Evolutionary conservation across 35 echinoderm and acorn worm genomes (phyloP).

Genomic region (Apostichopus parvimensis): DNA sequence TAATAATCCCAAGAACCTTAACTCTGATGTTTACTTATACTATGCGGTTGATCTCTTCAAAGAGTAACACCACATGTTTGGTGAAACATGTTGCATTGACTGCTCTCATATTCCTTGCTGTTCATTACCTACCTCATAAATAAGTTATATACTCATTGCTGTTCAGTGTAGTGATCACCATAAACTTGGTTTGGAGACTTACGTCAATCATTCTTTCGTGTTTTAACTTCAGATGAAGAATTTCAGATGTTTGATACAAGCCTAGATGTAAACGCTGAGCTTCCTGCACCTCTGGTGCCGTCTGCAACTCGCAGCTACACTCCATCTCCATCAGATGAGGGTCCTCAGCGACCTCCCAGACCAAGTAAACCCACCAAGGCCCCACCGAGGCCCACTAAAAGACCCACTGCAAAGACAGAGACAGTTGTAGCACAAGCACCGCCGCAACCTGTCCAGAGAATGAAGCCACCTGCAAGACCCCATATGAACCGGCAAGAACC

Average conservation of each 20-base stretch:
- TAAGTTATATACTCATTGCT: not conserved
- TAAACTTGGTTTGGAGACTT: not conserved
- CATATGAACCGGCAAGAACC: conserved; percentile 13
- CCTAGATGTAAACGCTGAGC: not conserved
- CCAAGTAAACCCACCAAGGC: conserved; percentile 55
- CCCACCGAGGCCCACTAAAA: conserved; percentile 41
- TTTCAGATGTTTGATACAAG: conserved; percentile 43
- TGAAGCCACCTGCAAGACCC: not conserved
- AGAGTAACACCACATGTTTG: too few relatives aligned
- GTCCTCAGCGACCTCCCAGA: conserved; percentile 52
- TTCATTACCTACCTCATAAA: too few relatives aligned
- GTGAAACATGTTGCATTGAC: too few relatives aligned
- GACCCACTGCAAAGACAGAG: conserved; percentile 16
- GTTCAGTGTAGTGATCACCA: not conserved
- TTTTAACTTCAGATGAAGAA: conserved; percentile 58
- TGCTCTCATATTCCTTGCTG: too few relatives aligned
- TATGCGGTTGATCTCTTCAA: too few relatives aligned
- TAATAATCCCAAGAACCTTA: too few relatives aligned
- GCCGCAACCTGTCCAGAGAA: conserved; percentile 6
- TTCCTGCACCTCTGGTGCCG: conserved; percentile 65
- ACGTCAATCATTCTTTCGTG: not conserved
- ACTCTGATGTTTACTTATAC: too few relatives aligned
- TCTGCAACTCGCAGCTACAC: conserved; percentile 2
- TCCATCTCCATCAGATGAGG: conserved; percentile 21
- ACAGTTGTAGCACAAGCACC: not conserved